phyloP scores from a whole-genome alignment of 2,797 vertebrate species.

The Lagodon rhomboides region DNA sequence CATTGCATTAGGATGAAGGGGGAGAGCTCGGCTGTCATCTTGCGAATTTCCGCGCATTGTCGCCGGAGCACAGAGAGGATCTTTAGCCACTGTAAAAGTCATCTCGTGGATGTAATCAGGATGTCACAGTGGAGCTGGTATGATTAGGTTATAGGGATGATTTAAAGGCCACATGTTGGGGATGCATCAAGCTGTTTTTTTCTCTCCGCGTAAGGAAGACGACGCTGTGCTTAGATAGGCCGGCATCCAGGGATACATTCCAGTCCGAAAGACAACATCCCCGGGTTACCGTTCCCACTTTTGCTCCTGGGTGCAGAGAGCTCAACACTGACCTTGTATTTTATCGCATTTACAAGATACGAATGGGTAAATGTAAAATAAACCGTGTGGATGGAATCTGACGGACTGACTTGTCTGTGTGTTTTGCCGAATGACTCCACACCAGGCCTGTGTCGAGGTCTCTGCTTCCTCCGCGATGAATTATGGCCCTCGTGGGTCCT shows the following conservation, averaged over 20 bases:
- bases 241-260: conserved; percentile 67
- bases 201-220: conserved; percentile 26
- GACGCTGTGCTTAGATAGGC: conserved; percentile 68
- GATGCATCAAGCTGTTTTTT: conserved; percentile 78
- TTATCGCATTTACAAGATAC: conserved; percentile 25
- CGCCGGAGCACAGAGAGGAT: conserved; percentile 65
- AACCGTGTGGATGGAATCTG: conserved; percentile 41
- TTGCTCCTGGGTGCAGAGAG: conserved; percentile 2
- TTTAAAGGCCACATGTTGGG: conserved; percentile 86
- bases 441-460: conserved; percentile 71
- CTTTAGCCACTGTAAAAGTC: conserved; percentile 79
- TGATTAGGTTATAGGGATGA: conserved; percentile 74
- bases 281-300: conserved; percentile 34
- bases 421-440: conserved; percentile 77
- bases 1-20: conserved; percentile 76
- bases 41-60: conserved; percentile 77
- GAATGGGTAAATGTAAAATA: conserved; percentile 46
- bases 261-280: conserved; percentile 64
- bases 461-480: conserved; percentile 79
- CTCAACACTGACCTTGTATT: conserved; percentile 27
- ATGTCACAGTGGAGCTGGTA: conserved; percentile 73
- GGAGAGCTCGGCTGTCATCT: conserved; percentile 72
- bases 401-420: conserved; percentile 43
- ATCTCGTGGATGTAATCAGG: conserved; percentile 81
- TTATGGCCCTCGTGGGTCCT: conserved; percentile 84